A percentile compares a stretch with the other conserved stretches of the same genome.
These are phyloP conservation scores for Acanthosepion esculentum DNA, from an alignment of 2,888 invertebrate genomes.

Conservation along the genomic window DNA sequence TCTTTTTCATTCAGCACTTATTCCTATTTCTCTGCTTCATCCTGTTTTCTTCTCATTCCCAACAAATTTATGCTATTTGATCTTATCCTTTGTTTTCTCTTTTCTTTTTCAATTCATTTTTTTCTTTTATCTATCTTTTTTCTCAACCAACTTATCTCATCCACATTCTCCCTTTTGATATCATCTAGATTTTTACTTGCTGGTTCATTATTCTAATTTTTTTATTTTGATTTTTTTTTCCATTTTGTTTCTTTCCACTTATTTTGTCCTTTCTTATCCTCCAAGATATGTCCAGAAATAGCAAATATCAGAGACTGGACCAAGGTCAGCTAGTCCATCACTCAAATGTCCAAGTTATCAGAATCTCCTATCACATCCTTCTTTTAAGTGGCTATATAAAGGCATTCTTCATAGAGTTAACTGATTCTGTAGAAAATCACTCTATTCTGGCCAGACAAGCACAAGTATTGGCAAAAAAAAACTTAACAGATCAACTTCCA, in stretches of 20 bases:
- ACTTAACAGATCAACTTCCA: not conserved
- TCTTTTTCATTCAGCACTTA: too few species aligned
- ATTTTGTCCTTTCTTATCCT: not conserved
- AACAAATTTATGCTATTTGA: too few species aligned
- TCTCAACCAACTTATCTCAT: not conserved
- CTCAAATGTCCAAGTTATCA: not conserved
- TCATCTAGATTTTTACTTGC: too few species aligned
- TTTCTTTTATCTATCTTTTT: not conserved
- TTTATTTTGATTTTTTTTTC: not conserved
- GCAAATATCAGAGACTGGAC: not conserved
- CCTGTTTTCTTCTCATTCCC: too few species aligned
- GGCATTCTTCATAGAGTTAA: not conserved
- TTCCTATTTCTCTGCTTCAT: too few species aligned
- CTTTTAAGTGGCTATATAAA: not conserved
- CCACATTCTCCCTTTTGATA: not conserved
- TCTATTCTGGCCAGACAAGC: not conserved
- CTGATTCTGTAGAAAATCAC: conserved; percentile 2
- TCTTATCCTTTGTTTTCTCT: too few species aligned
- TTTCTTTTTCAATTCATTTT: too few species aligned
- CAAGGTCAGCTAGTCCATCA: conserved; percentile 20
- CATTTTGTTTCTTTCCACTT: not conserved
- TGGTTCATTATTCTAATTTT: not conserved
- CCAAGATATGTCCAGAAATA: not conserved
- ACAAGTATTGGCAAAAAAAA: too few species aligned
- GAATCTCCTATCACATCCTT: not conserved